Evolutionary conservation across 2,797 vertebrate genomes (phyloP), one percentile per base, ranked within the genome.

Genomic region (Serranus cabrilla): DNA sequence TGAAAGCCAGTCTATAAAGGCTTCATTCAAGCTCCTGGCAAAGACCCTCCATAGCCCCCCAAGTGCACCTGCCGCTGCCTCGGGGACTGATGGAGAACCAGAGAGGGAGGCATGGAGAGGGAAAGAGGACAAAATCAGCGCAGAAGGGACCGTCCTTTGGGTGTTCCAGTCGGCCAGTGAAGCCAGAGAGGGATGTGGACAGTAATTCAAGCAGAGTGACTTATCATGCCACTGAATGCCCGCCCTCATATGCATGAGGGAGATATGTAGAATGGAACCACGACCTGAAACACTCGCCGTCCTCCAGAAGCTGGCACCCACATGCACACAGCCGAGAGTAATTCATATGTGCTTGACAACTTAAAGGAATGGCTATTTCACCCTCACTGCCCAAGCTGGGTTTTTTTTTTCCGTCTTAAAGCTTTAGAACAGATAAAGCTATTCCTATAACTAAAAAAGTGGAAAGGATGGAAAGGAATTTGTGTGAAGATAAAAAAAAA

Each of bases 1-100:
- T 93, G 86, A 94, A 87, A 93, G 67, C 13, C 62, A 70, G 72
- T 69, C 81, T 82, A 94, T 91, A 94, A 94, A 90, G 92, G 88
- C 85, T 86, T 93, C 91, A 92, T 94, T 94, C 91, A 93, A 80
- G 72, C 77, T 84, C 58, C 83, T 86, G 89, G 89, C 87, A 91
- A 80, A 83, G 75, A 80, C 72, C 76, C 73, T 79, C 66, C 50
- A 63, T 64, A 55, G 77, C 68, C 84, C 85, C 81, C 74, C 73
- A 75, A 89, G 71, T 92, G 89, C 91, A 93, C 89, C 93, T 92
- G 93, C 89, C 51, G 46, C 84, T 81, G 86, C 87, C 76, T 71
- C 75, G 71, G 71, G 76, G 82, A 87, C 76, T 67, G 73, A 60
- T 76, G 80, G 66, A 80, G 69, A 81, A 86, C 75, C 84, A 86